phyloP scores from a whole-genome alignment of 2,888 invertebrate genomes.

The Nematopogon swammerdamellus region DNA sequence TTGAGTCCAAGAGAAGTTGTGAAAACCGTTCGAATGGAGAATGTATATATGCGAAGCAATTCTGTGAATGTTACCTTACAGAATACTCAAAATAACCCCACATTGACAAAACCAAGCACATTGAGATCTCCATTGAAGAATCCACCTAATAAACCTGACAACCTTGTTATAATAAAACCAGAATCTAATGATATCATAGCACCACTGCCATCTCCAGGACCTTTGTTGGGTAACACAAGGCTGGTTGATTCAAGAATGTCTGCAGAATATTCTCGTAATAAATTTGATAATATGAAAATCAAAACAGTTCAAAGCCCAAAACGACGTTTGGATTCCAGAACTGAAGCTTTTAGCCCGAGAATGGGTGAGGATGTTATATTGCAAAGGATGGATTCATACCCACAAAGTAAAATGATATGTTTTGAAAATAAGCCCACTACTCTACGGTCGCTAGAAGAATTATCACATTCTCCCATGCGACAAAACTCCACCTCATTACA shows the following conservation, averaged over 20 bases:
- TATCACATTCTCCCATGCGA: slow-evolving; percentile 52
- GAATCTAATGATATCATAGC: slow-evolving; percentile 50
- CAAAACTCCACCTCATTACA: slow-evolving; percentile 56
- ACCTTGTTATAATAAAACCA: slow-evolving; percentile 47
- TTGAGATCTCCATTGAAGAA: slow-evolving; percentile 33
- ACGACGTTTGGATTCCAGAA: slow-evolving; percentile 35
- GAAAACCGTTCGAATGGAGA: slow-evolving; percentile 36
- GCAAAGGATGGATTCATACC: slow-evolving; percentile 36
- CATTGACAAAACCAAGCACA: slow-evolving; percentile 26
- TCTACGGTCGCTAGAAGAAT: slow-evolving; percentile 54
- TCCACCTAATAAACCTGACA: slow-evolving; percentile 50
- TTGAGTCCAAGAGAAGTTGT: slow-evolving; percentile 31
- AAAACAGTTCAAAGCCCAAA: slow-evolving; percentile 37
- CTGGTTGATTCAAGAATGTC: slow-evolving; percentile 62
- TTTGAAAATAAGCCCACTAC: slow-evolving; percentile 44
- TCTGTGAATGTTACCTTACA: slow-evolving; percentile 56
- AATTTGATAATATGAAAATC: slow-evolving; percentile 31
- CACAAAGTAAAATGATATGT: slow-evolving; percentile 49
- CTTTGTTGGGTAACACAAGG: slow-evolving; percentile 76
- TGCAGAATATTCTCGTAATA: slow-evolving; percentile 35
- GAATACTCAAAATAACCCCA: slow-evolving; percentile 43
- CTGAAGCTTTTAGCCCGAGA: slow-evolving; percentile 39
- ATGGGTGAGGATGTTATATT: slow-evolving; percentile 39
- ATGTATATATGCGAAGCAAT: slow-evolving; percentile 55
- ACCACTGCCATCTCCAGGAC: slow-evolving; percentile 79